Base-by-base conservation (phyloP, 1,140 invertebrate species). In the Lanistes nyassanus region DNA sequence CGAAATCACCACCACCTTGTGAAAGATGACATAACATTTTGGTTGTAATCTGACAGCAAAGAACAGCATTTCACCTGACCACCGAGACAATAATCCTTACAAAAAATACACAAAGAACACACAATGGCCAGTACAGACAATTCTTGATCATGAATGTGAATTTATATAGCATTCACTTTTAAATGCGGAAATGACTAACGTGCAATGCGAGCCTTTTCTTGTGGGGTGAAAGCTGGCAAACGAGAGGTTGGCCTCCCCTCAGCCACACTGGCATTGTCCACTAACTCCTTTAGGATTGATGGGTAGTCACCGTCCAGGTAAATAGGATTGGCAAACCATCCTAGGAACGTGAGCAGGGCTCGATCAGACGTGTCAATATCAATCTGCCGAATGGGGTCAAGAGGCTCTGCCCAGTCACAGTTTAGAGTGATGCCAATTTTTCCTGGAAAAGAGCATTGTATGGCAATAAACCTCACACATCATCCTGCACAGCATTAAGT, bases 241-340 rank as follows among this genome's bases (percentile, higher is more conserved):
- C 84, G 74, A n/a, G 85, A 85, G 29, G 73, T 64, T 13, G 67
- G 66, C 3, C 68, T 65, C 5, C 81, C 81, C 67, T 84, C 77
- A 21, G 58, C 47, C 26, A 68, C 65, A 53, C 81, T 84, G 55
- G 81, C 81, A n/a, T 79, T 77, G 9, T 3, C 55, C 0, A 86
- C 76, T 26, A 71, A 76, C 4, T 74, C 60, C 58, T 82, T 84
- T 81, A 86, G 80, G 9, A 89, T 79, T 6, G 79, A 70, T 2
- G 89, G 88, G 74, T 88, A 89, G 72, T 86, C 82, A 19, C 86
- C 87, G 56, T 87, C 78, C n/a, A 81, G 82, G 56, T 81, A 85
- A 42, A 89, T 84, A 19, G 86, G 85, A 76, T 86, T 76, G 16
- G 83, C 81, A 76, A 86, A 88, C 84, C 84, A 87, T 16, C 87